phyloP scores from a whole-genome alignment of 2,888 invertebrate genomes.

The Pardosa pseudoannulata region DNA sequence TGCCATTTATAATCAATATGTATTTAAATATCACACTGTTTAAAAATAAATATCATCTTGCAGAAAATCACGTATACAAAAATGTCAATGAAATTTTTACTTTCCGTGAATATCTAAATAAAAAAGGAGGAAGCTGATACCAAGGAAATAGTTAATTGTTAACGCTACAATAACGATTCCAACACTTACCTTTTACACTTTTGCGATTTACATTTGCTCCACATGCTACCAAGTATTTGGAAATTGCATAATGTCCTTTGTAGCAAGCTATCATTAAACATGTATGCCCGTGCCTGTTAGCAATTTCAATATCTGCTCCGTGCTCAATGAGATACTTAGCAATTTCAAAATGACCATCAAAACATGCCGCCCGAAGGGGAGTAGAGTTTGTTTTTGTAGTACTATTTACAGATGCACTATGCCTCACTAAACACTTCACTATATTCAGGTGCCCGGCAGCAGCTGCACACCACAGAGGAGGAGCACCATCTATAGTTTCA shows the following conservation, averaged over 20 bases:
- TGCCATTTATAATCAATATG: too few species aligned
- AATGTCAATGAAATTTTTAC: too few species aligned
- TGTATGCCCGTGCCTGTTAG: slow-evolving; percentile 96
- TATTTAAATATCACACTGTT: too few species aligned
- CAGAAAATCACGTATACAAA: too few species aligned
- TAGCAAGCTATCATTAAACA: slow-evolving; percentile 99
- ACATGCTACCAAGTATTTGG: slow-evolving; percentile 89
- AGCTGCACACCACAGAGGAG: slow-evolving; percentile 97
- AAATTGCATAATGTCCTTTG: slow-evolving; percentile 94
- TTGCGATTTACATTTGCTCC: slow-evolving; percentile 95
- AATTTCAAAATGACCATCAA: slow-evolving; percentile 96
- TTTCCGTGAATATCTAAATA: too few species aligned
- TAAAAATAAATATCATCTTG: too few species aligned
- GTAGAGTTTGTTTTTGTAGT: slow-evolving; percentile 96
- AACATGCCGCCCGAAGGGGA: slow-evolving; percentile 95
- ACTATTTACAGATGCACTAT: slow-evolving; percentile 94
- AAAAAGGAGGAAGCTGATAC: too few species aligned
- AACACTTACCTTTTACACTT: slow-evolving; percentile 79
- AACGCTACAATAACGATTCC: too few species aligned
- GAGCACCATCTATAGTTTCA: slow-evolving; percentile 96
- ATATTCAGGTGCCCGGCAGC: slow-evolving; percentile 95
- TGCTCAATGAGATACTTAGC: slow-evolving; percentile 93
- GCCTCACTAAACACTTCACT: slow-evolving; percentile 88
- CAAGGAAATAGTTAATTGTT: too few species aligned
- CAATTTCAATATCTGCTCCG: slow-evolving; percentile 96